Percentiles rank a stretch among this genome's conserved stretches.
Conservation (phyloP, 53 echinoderm and acorn worm genomes). For the Paelopatides confundens region DNA sequence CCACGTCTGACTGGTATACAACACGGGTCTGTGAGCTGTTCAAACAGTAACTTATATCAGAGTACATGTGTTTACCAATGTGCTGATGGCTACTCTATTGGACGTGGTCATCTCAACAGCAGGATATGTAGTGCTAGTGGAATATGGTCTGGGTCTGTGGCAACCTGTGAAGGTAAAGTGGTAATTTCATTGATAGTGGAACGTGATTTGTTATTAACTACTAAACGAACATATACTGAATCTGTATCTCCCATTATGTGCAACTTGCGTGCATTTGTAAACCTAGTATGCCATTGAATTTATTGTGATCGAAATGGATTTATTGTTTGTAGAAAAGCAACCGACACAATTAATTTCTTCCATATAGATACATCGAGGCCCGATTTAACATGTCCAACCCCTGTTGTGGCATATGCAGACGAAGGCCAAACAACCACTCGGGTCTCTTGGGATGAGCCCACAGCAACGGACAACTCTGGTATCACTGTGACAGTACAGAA, state of each 20-base stretch:
- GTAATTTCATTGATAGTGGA: no score
- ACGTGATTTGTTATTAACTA: no score
- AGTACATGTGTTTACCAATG: constrained; percentile 46
- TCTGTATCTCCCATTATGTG: no score
- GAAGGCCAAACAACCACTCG: neutral
- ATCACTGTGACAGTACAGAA: neutral
- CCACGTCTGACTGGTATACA: constrained; percentile 5
- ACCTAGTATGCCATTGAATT: no score
- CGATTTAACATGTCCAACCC: constrained; percentile 16
- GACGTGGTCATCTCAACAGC: constrained; percentile 21
- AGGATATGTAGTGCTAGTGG: constrained; percentile 9
- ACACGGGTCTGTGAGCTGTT: neutral
- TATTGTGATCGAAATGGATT: no score
- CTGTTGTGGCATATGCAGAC: constrained; percentile 38
- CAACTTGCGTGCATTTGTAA: no score
- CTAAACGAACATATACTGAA: no score
- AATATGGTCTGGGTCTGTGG: constrained; percentile 33
- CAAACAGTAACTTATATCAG: constrained; percentile 15
- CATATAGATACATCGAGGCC: constrained; percentile 44
- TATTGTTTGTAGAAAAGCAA: no score
- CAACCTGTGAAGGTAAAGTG: constrained; percentile 41
- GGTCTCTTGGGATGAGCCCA: constrained; percentile 55
- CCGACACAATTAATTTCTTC: no score
- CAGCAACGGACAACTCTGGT: constrained; percentile 45
- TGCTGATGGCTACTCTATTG: constrained; percentile 28